Conservation (phyloP, 2,113 vertebrate genomes). For the Triplophysa dalaica region DNA sequence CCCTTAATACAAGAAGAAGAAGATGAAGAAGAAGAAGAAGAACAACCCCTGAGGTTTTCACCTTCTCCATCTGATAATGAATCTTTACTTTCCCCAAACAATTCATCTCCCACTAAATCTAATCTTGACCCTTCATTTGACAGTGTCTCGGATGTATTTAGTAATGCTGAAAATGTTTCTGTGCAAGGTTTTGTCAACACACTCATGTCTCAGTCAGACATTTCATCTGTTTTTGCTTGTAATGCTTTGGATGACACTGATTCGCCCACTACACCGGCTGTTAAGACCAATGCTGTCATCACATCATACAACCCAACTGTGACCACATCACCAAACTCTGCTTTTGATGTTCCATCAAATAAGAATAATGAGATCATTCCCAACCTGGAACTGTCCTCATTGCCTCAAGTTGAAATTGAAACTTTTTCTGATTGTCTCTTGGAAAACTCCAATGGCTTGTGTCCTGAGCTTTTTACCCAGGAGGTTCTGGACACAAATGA, state of each 20-base stretch:
- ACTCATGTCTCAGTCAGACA: neutral
- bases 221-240: slow-evolving; percentile 8
- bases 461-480: slow-evolving; percentile 18
- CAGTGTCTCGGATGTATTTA: neutral
- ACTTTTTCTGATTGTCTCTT: neutral
- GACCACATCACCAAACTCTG: neutral
- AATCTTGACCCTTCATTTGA: slow-evolving; percentile 6
- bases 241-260: neutral
- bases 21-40: neutral
- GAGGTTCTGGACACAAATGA: slow-evolving; percentile 1
- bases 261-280: slow-evolving; percentile 7
- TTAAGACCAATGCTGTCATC: neutral
- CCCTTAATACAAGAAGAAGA: neutral
- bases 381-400: slow-evolving; percentile 10
- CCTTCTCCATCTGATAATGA: slow-evolving; percentile 4
- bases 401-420: neutral
- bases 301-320: neutral
- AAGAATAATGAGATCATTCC: neutral
- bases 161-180: neutral
- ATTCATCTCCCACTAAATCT: neutral
- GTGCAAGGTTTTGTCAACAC: neutral
- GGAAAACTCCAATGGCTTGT: neutral
- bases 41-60: neutral
- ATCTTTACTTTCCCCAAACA: slow-evolving; percentile 18
- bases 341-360: slow-evolving; percentile 9